Evolutionary conservation across 2,888 invertebrate genomes (phyloP), one percentile per base, ranked within the genome.

Genomic region (Metallyticus violacea): DNA sequence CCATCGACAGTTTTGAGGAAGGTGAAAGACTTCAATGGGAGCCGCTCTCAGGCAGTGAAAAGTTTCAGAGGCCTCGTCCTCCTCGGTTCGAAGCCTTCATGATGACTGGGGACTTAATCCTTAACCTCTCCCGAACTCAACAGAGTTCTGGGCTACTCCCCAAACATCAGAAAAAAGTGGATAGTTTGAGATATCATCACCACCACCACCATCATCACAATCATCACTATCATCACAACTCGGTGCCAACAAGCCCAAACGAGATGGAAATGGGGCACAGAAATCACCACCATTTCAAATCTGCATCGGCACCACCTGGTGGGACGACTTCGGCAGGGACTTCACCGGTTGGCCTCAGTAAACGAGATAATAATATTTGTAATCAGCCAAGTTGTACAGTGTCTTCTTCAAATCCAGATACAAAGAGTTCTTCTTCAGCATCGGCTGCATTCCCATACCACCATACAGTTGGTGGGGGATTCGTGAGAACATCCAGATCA

Each of bases 61-160:
- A 92, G 90, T 92, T 92, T 87, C 89, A 88, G 85, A 90, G 91
- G 81, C 92, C 88, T 91, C 92, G 89, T 91, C 91, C 91, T 91
- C 92, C 91, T 86, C 95, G 97, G 92, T 97, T 97, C 93, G 98
- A 98, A 93, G 97, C 98, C 87, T 99, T 97, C 93, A 97, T 98
- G 96, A 99, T 99, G 99, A 99, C 99, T 40, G 99, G 99, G 81
- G 98, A 99, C 92, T 95, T 98, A 91, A 98, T 99, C 91, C 94
- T 99, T 90, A 98, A 98, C 92, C 95, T 98, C 89, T 97, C 98
- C 88, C 93, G 97, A 89, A 96, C 96, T 87, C 96, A 96, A 89
- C 95, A 95, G 90, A 94, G 94, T 89, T 93, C 93, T 88, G 93
- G 93, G 89, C 92, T 95, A 87, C 91, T 95, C 86, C 94, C 95